Evolutionary conservation across 2,113 vertebrate species (phyloP), one percentile per base, ranked within the genome.

Genomic region (Connochaetes taurinus): DNA sequence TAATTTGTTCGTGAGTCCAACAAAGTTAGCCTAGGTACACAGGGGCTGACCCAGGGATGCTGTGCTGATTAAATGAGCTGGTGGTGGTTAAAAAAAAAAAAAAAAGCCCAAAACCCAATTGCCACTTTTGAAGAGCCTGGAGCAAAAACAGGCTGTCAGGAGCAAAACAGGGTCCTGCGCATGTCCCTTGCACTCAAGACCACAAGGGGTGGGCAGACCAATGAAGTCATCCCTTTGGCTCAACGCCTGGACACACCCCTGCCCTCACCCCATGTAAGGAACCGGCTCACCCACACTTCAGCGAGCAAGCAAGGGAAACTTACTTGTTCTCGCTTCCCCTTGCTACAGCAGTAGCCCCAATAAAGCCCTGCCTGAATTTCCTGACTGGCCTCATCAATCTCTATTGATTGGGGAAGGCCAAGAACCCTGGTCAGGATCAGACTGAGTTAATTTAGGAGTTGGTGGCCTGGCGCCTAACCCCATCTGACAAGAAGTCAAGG

Each of bases 401-500:
- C 62, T 64, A 64, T 3, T 9, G 62, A 64, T 17, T n/a, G 62
- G 7, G 31, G 31, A n/a, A 64, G 15, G 62, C 15, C 62, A n/a
- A 4, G 62, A 64, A 64, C 62, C 31, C 31, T 0, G 15, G 31
- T 17, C 62, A n/a, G 62, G 7, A 17, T 64, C 16, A 19, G 50
- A 29, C 6, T 33, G 6, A 50, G 25, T 43, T 58, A 7, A 64
- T 80, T 33, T 19, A 23, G 55, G 1, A 29, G 29, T 21, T 29
- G 0, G n/a, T 29, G 84, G 40, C 27, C 43, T 0, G 6, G 17
- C 12, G 47, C 25, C 71, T 25, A 4, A 29, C 7, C 16, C 13
- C 13, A 1, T 17, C 40, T 8, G 0, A 6, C 7, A 19, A 6
- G 31, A 16, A 83, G 33, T 11, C 7, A 16, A 16, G 53, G 3